Conservation (phyloP, 2,888 invertebrate genomes). For the Drosophila anomalata region DNA sequence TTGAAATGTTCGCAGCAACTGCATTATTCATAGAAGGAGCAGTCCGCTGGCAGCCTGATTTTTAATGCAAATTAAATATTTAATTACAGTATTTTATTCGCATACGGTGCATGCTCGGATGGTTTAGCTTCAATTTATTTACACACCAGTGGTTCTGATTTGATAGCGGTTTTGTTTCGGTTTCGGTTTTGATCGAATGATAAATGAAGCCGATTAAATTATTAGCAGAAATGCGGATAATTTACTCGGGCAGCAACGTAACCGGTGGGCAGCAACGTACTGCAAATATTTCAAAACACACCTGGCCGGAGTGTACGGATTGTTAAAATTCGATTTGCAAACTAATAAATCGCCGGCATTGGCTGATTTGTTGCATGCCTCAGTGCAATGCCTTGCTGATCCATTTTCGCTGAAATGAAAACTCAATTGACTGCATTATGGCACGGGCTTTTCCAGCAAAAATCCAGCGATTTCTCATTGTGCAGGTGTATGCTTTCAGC, state of each 20-base stretch:
- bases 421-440: slow-evolving; percentile 75
- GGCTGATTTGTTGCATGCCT: slow-evolving; percentile 39
- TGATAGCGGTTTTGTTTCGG: slow-evolving; percentile 32
- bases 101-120: slow-evolving; percentile 15
- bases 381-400: slow-evolving; percentile 17
- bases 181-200: slow-evolving; percentile 17
- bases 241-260: slow-evolving; percentile 2
- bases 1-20: slow-evolving; percentile 38
- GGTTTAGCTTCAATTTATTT: slow-evolving; percentile 49
- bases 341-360: slow-evolving; percentile 42
- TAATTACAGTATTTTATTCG: slow-evolving; percentile 26
- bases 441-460: slow-evolving; percentile 18
- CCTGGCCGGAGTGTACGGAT: slow-evolving; percentile 16
- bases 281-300: slow-evolving; percentile 22
- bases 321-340: slow-evolving; percentile 41
- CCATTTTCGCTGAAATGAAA: slow-evolving; percentile 33
- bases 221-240: slow-evolving; percentile 15
- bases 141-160: slow-evolving; percentile 52
- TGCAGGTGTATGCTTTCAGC: slow-evolving; percentile 32
- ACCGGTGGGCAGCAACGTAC: not conserved
- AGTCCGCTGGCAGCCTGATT: slow-evolving; percentile 9
- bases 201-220: slow-evolving; percentile 30
- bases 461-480: slow-evolving; percentile 44
- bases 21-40: slow-evolving; percentile 29
- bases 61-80: slow-evolving; percentile 37